Base-by-base conservation (phyloP, 2,888 invertebrate genomes). In the Oeneis ivallda region DNA sequence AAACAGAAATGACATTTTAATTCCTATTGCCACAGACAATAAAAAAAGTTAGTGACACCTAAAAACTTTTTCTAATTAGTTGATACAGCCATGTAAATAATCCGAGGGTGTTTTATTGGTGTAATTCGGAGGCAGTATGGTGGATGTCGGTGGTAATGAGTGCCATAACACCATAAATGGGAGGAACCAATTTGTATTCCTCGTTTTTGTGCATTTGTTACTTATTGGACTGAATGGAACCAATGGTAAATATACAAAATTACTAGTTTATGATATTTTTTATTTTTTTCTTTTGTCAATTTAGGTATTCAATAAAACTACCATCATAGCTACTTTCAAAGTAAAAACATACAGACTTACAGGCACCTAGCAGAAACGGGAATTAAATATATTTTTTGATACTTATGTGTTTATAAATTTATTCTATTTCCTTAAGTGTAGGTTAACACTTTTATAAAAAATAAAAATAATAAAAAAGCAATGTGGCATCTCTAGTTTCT, bases 171-270 rank as follows among this genome's bases (percentile, higher is more conserved):
- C 85, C 84, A 80, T 87, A 82, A 87, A 88, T 86, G 91, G 91
- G 80, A 89, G 84, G 86, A 90, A 86, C 86, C 91, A 89, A 89
- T 90, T 92, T 84, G 87, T 91, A 82, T 87, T 84, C 84, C 84
- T 92, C 74, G 86, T 91, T 80, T 85, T 92, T 81, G 91, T 91
- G 85, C 92, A 91, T 87, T 86, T 92, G 76, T 84, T 92, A 75
- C 86, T 92, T 76, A 89, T 92, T 84, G 89, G 91, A 87, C 86
- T 92, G 80, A 89, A 92, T 81, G 91, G 91, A 75, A 92, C 91
- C 70, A 91, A 91, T 89, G 91, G 91, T 91, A 86, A 87, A 74
- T 84, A 79, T n/a, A n/a, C n/a, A n/a, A n/a, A n/a, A n/a, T 80
- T 74, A 58, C 70, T 60, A 45, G n/a, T 65, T 65, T 45, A 59